Percentiles rank a stretch among this genome's conserved stretches.
phyloP scores from a whole-genome alignment of 2,113 vertebrate genomes.

The Psittacus erithacus region DNA sequence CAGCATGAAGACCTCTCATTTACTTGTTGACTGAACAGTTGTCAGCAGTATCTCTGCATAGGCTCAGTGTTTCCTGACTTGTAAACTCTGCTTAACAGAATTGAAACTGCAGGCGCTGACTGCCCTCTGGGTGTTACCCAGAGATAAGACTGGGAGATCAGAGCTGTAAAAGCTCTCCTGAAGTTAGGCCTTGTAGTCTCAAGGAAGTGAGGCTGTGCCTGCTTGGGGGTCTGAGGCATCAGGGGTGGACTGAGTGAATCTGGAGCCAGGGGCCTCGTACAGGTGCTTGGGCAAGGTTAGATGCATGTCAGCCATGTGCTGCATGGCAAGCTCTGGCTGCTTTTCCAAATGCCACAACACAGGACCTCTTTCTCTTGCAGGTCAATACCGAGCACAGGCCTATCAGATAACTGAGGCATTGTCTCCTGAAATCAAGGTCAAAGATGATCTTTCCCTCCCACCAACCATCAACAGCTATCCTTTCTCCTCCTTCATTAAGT shows the following conservation, averaged over 20 bases:
- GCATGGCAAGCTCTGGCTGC: background rate
- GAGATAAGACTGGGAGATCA: background rate
- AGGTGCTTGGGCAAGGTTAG: background rate
- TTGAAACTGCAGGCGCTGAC: background rate
- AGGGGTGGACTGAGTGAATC: background rate
- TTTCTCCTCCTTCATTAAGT: constrained; percentile 84
- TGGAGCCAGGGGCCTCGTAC: background rate
- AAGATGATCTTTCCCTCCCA: constrained; percentile 77
- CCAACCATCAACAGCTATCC: constrained; percentile 79
- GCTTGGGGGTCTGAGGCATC: background rate
- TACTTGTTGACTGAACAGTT: background rate
- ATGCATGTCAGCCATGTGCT: background rate
- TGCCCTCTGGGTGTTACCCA: background rate
- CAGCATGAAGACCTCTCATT: background rate
- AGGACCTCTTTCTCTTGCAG: constrained; percentile 42
- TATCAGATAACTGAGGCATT: constrained; percentile 76
- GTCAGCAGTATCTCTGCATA: background rate
- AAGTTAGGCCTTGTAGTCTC: background rate
- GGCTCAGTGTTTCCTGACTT: background rate
- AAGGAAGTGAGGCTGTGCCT: background rate
- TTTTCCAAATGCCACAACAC: background rate
- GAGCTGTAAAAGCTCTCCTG: background rate
- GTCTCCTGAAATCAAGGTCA: constrained; percentile 83
- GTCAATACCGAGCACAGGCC: constrained; percentile 34
- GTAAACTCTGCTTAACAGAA: background rate